Evolutionary conservation across 2,113 vertebrate species (phyloP), one percentile per base, ranked within the genome.

Genomic region (Varanus komodoensis): DNA sequence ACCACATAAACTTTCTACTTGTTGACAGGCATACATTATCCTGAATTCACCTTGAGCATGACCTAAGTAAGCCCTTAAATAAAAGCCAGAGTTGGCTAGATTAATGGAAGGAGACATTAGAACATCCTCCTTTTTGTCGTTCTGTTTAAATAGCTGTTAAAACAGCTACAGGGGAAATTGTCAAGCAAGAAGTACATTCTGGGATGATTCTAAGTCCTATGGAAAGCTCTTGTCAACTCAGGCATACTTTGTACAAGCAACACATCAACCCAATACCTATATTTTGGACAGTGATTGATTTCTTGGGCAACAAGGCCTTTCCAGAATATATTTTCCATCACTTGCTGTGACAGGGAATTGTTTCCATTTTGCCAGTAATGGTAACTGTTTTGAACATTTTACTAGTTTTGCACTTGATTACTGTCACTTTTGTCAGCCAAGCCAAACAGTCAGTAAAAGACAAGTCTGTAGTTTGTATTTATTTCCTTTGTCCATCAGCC

Each of bases 391-490:
- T 73, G 75, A 88, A 85, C 29, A 64, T 64, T 85, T 85, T 85
- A 79, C 34, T 91, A 29, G 61, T 88, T 80, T 61, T 73, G 52
- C 67, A 91, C 50, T 88, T 80, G 82, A 73, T 88, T 80, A 91
- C 82, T 88, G 74, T 79, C 81, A 83, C 64, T 84, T 67, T 61
- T 15, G 17, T 83, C 57, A 77, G 73, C 86, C 50, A 71, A 80
- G 25, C 48, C 64, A 91, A 84, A 68, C 85, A 38, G 48, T 54
- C 74, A 80, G 8, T 57, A 69, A 54, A 54, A 90, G 23, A 15
- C 74, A 79, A 79, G 34, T 8, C 74, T 84, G 86, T n/a, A 68
- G 44, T 48, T 29, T 86, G 32, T 79, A 19, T 80, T 80, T 79
- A 82, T 80, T 17, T 32, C 19, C 32, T 61, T n/a, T 75, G 9